A percentile compares a stretch with the other conserved stretches of the same genome.
phyloP scores from a whole-genome alignment of 2,797 vertebrate genomes.

The Pteronotus mesoamericanus region DNA sequence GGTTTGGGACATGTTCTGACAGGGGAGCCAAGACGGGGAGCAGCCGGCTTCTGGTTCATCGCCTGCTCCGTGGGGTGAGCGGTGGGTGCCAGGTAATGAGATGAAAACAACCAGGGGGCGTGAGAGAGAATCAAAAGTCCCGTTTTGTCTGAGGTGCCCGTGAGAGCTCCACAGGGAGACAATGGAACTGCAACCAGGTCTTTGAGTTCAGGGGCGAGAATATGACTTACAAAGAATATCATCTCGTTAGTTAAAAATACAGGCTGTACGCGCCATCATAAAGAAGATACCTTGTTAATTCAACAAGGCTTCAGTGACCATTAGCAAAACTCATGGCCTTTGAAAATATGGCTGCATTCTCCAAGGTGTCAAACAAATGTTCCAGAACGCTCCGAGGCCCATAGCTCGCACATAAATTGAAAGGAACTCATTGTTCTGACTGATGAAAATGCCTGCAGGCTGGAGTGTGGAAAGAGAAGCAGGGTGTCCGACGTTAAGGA shows the following conservation, averaged over 20 bases:
- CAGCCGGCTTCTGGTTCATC: background rate
- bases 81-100: fast-evolving
- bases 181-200: background rate
- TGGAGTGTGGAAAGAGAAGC: background rate
- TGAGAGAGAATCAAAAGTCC: background rate
- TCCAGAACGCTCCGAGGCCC: background rate
- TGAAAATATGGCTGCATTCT: background rate
- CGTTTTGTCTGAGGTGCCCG: background rate
- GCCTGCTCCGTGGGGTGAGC: background rate
- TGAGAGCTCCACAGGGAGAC: background rate
- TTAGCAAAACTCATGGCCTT: background rate
- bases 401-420: background rate
- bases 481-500: fast-evolving
- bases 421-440: background rate
- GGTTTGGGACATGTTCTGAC: background rate
- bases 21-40: background rate
- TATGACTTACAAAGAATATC: background rate
- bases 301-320: background rate
- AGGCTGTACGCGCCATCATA: background rate
- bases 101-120: background rate
- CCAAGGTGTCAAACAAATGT: background rate
- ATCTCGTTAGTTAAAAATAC: background rate
- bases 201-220: background rate
- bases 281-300: background rate
- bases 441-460: background rate